Evolutionary conservation across 2,888 invertebrate species (phyloP).

Genomic region (Seladonia tumulorum): DNA sequence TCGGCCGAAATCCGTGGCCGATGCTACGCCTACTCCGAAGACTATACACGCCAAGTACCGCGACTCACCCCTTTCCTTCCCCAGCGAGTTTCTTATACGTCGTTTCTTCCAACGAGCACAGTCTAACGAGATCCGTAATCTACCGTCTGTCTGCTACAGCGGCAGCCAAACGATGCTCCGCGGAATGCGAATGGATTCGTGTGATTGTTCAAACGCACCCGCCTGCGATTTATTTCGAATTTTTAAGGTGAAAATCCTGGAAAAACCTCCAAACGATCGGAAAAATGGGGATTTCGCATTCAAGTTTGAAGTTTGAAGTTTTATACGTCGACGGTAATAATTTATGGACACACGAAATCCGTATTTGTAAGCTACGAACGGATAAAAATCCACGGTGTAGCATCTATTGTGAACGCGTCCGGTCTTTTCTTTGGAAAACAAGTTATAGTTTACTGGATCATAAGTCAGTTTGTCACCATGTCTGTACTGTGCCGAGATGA

Average conservation of each 20-base stretch:
- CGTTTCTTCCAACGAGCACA: not conserved
- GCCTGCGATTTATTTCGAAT: too few species aligned
- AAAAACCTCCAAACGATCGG: too few species aligned
- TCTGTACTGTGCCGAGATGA: not conserved
- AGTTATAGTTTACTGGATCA: constrained; percentile 7
- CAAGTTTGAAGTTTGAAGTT: too few species aligned
- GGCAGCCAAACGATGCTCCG: not conserved
- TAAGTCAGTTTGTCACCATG: constrained; percentile 6
- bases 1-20: constrained; percentile 5
- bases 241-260: too few species aligned
- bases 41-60: not conserved
- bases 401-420: not conserved
- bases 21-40: constrained; percentile 4
- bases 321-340: not conserved
- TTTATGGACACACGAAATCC: not conserved
- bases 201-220: not conserved
- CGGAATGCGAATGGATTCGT: not conserved
- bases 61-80: not conserved
- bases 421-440: not conserved
- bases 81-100: not conserved
- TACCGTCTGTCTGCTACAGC: not conserved
- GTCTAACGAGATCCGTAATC: constrained; percentile 6
- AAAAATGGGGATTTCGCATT: too few species aligned
- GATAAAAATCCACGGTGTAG: not conserved
- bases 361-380: not conserved